A percentile compares a stretch with the other conserved stretches of the same genome.
Evolutionary conservation across 1,140 invertebrate genomes (phyloP).

Genomic region (Dendrolimus kikuchii): DNA sequence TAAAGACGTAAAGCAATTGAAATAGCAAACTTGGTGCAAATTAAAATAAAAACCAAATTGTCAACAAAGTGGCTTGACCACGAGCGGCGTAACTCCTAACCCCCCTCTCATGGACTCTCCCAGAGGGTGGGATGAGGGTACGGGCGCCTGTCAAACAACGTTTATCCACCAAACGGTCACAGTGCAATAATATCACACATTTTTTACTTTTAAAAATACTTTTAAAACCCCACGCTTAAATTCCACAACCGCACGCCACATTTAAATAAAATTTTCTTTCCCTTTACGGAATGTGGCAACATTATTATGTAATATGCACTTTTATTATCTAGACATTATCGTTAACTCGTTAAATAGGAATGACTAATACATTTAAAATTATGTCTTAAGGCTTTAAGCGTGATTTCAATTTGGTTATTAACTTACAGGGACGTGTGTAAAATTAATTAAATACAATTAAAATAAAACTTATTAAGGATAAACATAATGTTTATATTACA

Average conservation of each 20-base stretch:
- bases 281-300: constrained; percentile 35
- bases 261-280: constrained; percentile 31
- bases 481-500: no score
- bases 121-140: constrained; percentile 12
- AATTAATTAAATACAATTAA: no score
- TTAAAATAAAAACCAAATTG: constrained; percentile 41
- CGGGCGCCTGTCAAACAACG: constrained; percentile 50
- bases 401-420: no score
- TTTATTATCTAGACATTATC: no score
- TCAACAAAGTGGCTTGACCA: constrained; percentile 44
- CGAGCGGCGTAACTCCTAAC: constrained; percentile 10
- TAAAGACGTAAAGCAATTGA: constrained; percentile 10
- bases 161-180: constrained; percentile 45
- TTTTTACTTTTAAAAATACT: constrained; percentile 48
- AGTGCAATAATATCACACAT: constrained; percentile 41
- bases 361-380: no score
- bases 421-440: no score
- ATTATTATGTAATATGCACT: constrained; percentile 15
- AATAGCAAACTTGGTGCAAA: constrained; percentile 30
- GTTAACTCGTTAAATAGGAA: no score
- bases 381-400: no score
- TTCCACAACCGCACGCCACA: constrained; percentile 23
- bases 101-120: constrained; percentile 8
- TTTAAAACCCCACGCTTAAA: constrained; percentile 28
- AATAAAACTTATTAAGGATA: no score